Percentiles rank a stretch among this genome's conserved stretches.
phyloP scores from a whole-genome alignment of 2,888 invertebrate species.

The Lacanobia wlatinum region DNA sequence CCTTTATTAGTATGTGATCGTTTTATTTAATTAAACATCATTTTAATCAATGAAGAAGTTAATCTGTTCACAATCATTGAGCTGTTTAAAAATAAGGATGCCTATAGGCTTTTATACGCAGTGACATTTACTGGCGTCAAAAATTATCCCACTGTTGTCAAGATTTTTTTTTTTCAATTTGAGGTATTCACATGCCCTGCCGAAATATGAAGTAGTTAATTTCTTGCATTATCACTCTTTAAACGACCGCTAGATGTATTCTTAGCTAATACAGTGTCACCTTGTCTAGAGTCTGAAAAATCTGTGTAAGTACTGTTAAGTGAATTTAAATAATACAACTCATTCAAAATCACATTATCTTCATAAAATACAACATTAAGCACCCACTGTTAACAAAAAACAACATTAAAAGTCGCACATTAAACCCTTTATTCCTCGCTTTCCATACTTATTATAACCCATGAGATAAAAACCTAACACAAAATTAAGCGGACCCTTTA shows the following conservation, averaged over 20 bases:
- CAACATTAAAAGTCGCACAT: constrained; percentile 17
- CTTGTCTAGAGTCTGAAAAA: too few relatives aligned
- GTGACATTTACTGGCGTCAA: too few relatives aligned
- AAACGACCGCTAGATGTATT: too few relatives aligned
- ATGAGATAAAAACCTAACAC: constrained; percentile 27
- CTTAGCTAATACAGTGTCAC: too few relatives aligned
- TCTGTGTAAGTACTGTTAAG: background rate
- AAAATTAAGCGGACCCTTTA: constrained; percentile 32
- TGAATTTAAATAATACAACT: background rate
- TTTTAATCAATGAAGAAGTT: background rate
- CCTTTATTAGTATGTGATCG: constrained; percentile 1
- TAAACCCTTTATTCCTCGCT: constrained; percentile 10
- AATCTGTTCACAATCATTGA: background rate
- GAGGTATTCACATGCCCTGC: too few relatives aligned
- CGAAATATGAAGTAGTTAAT: too few relatives aligned
- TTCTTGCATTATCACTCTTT: too few relatives aligned
- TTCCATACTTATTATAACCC: constrained; percentile 5
- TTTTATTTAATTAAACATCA: constrained; percentile 1
- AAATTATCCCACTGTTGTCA: too few relatives aligned
- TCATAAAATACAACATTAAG: constrained; percentile 3
- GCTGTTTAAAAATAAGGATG: too few relatives aligned
- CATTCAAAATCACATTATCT: background rate
- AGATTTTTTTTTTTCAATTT: too few relatives aligned
- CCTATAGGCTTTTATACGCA: too few relatives aligned
- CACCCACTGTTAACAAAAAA: background rate